Evolutionary conservation across 2,113 vertebrate genomes (phyloP).

Genomic region (Megaptera novaeangliae): DNA sequence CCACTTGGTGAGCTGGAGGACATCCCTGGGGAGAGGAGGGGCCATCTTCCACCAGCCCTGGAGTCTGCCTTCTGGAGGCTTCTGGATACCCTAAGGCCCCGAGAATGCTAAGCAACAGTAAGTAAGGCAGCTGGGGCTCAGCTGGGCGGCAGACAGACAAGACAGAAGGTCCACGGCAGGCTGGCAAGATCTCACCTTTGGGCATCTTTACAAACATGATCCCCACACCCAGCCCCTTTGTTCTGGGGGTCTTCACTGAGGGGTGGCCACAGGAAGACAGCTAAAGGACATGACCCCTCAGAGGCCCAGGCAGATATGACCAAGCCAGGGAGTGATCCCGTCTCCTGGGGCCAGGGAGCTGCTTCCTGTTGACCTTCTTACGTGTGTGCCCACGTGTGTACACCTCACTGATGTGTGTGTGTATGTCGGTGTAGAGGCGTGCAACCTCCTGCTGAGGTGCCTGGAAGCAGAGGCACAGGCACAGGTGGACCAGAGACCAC

Average conservation of each 20-base stretch:
- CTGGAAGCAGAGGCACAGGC: neutral
- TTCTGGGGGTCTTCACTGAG: neutral
- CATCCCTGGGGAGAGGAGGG: neutral
- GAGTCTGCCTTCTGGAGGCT: neutral
- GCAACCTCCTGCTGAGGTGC: neutral
- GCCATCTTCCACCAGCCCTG: neutral
- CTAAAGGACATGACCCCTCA: neutral
- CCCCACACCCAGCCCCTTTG: neutral
- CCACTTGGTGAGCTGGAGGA: neutral
- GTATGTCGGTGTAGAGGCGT: neutral
- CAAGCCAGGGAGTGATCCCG: neutral
- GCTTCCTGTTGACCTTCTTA: neutral
- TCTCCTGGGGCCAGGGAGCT: neutral
- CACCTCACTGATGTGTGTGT: too few species aligned
- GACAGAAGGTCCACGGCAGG: neutral
- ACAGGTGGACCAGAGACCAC: neutral
- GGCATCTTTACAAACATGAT: neutral
- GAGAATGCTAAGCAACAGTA: neutral
- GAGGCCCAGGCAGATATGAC: neutral
- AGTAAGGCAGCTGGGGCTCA: neutral
- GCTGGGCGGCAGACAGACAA: neutral
- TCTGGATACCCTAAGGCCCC: neutral
- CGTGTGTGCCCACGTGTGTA: too few species aligned
- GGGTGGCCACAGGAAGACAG: neutral
- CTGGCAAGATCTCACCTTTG: neutral